Conservation (phyloP, 1,140 invertebrate genomes). For the Orussus abietinus region DNA sequence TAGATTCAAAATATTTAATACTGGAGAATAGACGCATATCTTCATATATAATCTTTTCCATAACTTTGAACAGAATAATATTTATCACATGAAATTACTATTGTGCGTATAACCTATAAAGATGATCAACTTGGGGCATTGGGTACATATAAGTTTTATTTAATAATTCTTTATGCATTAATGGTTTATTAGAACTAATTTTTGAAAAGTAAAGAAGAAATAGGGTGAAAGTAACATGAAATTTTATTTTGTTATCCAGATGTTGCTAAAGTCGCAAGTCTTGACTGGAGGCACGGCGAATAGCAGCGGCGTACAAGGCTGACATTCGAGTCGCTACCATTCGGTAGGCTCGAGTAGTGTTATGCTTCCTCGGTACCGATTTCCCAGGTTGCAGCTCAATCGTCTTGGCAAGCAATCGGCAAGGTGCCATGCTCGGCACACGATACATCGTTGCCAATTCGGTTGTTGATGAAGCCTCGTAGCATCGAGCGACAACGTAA, state of each 20-base stretch:
- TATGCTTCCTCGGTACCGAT: slow-evolving; percentile 44
- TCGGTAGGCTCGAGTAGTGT: slow-evolving; percentile 49
- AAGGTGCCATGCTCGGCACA: slow-evolving; percentile 46
- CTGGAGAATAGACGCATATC: too few relatives aligned
- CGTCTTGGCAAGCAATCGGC: slow-evolving; percentile 43
- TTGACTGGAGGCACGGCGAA: slow-evolving; percentile 42
- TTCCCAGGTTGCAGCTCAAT: slow-evolving; percentile 41
- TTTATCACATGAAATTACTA: too few relatives aligned
- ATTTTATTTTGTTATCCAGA: slow-evolving; percentile 46
- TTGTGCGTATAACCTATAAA: too few relatives aligned
- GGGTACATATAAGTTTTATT: too few relatives aligned
- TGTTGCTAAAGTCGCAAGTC: slow-evolving; percentile 45
- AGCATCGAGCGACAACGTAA: slow-evolving; percentile 44
- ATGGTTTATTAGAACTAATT: too few relatives aligned
- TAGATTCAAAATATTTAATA: too few relatives aligned
- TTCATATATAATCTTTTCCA: too few relatives aligned
- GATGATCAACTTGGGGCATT: too few relatives aligned
- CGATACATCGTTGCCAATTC: slow-evolving; percentile 44
- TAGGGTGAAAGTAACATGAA: too few relatives aligned
- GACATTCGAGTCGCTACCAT: slow-evolving; percentile 49
- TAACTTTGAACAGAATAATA: too few relatives aligned
- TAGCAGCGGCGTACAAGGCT: slow-evolving; percentile 40
- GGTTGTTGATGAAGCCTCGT: slow-evolving; percentile 49
- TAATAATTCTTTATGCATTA: too few relatives aligned
- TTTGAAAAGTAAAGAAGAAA: too few relatives aligned